phyloP scores from a whole-genome alignment of 2,888 invertebrate genomes.

The Eilema caniola region DNA sequence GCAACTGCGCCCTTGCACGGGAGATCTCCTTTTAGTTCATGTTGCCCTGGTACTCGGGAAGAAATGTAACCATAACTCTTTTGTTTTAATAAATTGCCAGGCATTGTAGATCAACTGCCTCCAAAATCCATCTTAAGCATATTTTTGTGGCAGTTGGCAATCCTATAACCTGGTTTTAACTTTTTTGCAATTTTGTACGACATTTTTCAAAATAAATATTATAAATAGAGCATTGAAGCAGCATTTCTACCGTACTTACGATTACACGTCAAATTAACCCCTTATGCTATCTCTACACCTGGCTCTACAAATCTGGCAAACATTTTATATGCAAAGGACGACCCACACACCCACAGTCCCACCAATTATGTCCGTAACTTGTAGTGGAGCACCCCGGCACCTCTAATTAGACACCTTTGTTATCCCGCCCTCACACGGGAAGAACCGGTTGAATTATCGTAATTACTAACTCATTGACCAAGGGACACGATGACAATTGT shows the following conservation, averaged over 20 bases:
- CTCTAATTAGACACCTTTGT: slow-evolving; percentile 66
- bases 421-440: slow-evolving; percentile 42
- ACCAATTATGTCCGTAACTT: slow-evolving; percentile 46
- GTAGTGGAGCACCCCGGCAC: slow-evolving; percentile 46
- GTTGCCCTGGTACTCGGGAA: slow-evolving; percentile 53
- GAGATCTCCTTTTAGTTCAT: slow-evolving; percentile 37
- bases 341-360: slow-evolving; percentile 23
- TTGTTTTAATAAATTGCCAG: slow-evolving; percentile 23
- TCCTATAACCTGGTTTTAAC: not conserved
- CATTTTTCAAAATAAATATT: no score
- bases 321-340: slow-evolving; percentile 21
- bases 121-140: no score
- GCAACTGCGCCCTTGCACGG: slow-evolving; percentile 30
- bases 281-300: not conserved
- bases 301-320: slow-evolving; percentile 15
- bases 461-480: slow-evolving; percentile 56
- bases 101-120: not conserved
- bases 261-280: not conserved
- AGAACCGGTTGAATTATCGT: slow-evolving; percentile 51
- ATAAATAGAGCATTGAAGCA: not conserved
- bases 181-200: not conserved
- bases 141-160: not conserved
- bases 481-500: slow-evolving; percentile 36
- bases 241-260: not conserved
- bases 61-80: slow-evolving; percentile 53